Evolutionary conservation across 2,113 vertebrate species (phyloP).

Genomic region (Coreoperca whiteheadi): DNA sequence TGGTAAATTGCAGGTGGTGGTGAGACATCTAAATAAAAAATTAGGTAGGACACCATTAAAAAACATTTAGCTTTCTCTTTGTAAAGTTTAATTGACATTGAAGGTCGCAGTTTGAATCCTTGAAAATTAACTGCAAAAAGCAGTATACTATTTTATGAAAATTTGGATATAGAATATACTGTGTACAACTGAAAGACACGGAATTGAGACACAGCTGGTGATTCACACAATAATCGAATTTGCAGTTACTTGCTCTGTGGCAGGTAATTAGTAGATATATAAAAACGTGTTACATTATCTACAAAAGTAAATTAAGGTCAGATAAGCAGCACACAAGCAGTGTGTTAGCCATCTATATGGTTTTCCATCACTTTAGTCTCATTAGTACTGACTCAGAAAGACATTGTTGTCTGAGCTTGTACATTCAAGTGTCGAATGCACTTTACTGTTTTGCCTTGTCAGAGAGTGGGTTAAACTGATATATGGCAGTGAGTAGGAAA

Average conservation of each 20-base stretch:
- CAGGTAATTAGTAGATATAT: background rate
- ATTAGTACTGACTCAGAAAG: background rate
- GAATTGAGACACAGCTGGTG: background rate
- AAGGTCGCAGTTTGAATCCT: background rate
- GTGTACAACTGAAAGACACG: background rate
- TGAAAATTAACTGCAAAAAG: background rate
- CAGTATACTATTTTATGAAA: background rate
- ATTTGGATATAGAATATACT: background rate
- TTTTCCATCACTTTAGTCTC: background rate
- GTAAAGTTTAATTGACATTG: background rate
- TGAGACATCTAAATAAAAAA: background rate
- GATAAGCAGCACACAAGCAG: background rate
- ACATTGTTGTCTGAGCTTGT: slow-evolving; percentile 1
- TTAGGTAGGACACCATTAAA: background rate
- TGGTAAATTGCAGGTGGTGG: background rate
- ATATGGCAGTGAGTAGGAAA: background rate
- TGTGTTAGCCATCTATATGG: background rate
- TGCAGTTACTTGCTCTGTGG: background rate
- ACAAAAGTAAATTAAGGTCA: too few species aligned
- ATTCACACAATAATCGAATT: too few species aligned
- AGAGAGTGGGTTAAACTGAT: background rate
- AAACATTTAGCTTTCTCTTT: background rate
- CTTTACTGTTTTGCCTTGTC: background rate
- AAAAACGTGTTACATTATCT: background rate
- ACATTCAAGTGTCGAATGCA: background rate